phyloP scores from a whole-genome alignment of 2,113 vertebrate species.

The Thermophis baileyi region DNA sequence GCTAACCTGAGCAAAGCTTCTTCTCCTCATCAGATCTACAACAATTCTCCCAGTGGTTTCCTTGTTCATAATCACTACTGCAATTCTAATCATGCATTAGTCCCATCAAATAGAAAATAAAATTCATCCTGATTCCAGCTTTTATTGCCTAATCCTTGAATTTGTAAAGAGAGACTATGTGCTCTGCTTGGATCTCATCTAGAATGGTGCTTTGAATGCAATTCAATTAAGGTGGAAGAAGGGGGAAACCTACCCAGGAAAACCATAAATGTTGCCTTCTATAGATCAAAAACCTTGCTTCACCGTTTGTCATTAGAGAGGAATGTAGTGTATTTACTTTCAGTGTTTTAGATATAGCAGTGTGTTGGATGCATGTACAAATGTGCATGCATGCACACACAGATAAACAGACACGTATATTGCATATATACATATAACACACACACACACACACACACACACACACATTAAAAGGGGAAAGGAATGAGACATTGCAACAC shows the following conservation, averaged over 20 bases:
- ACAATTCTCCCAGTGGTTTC: neutral
- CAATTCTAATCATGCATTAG: neutral
- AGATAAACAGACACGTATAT: no score
- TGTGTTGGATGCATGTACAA: no score
- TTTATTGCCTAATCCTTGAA: neutral
- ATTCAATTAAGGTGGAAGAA: neutral
- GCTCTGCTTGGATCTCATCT: neutral
- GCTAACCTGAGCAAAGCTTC: neutral
- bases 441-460: no score
- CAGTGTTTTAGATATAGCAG: no score
- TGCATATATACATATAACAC: no score
- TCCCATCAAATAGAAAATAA: neutral
- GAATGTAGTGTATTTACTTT: no score
- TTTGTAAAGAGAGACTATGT: neutral
- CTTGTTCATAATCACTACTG: neutral
- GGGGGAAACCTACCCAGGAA: neutral
- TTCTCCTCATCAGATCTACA: neutral
- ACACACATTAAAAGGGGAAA: no score
- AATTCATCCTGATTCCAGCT: neutral
- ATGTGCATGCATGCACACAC: no score
- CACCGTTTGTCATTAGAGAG: neutral
- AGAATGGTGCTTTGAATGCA: neutral
- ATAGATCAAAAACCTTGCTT: neutral
- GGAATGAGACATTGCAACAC: neutral
- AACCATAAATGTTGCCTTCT: neutral